These are phyloP conservation scores for Montipora capitata DNA, from an alignment of 92 coral and sea anemone species.

Conservation along the genomic window DNA sequence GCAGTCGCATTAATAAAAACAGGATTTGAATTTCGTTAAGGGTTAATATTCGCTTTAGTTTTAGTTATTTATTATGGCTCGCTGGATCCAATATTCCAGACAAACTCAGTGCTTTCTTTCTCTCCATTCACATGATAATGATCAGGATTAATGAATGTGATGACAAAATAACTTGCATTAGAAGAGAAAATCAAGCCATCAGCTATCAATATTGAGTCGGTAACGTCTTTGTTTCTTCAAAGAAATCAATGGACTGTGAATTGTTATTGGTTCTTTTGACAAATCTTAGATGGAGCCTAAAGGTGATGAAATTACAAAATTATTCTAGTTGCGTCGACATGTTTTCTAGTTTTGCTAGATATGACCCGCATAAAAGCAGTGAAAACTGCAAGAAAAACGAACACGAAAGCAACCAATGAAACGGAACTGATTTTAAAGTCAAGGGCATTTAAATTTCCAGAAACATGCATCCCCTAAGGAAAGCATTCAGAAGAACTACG, in stretches of 20 bases:
- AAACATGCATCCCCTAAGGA: constrained; percentile 34
- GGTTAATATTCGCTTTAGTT: too few species aligned
- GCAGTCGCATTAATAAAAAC: too few species aligned
- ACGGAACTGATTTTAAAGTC: background rate
- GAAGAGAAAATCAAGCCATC: background rate
- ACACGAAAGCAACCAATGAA: background rate
- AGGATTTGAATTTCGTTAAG: too few species aligned
- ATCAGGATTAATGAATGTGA: constrained; percentile 4
- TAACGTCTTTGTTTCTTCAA: background rate
- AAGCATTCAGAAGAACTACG: background rate
- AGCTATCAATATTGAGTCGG: background rate
- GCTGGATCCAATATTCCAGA: too few species aligned
- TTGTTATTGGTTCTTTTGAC: background rate
- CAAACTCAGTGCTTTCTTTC: background rate
- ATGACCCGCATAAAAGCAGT: too few species aligned
- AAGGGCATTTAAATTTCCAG: constrained; percentile 9
- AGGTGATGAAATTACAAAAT: background rate
- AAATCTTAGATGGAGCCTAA: background rate
- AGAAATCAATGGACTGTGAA: constrained; percentile 16
- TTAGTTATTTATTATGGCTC: too few species aligned
- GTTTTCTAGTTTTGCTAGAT: too few species aligned
- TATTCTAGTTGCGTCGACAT: background rate
- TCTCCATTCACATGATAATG: constrained; percentile 13
- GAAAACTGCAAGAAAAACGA: too few species aligned
- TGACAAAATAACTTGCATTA: background rate